Evolutionary conservation across 2,113 vertebrate genomes (phyloP).

Genomic region (Pavo muticus): DNA sequence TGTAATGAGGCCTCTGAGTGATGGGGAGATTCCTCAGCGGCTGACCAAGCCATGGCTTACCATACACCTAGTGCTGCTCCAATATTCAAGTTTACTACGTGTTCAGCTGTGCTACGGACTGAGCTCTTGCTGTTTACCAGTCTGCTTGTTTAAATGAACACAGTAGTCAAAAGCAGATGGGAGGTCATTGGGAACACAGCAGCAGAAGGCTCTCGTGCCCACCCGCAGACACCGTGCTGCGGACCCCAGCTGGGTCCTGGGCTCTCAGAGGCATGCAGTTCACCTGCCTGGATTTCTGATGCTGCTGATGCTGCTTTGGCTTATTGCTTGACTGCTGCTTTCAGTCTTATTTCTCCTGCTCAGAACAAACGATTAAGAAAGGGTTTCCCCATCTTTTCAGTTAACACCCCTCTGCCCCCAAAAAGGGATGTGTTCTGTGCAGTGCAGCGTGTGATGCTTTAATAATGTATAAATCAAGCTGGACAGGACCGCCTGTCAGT

Average conservation of each 20-base stretch:
- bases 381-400: constrained; percentile 47
- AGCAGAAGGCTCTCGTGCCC: background rate
- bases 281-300: constrained; percentile 4
- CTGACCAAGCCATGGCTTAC: background rate
- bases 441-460: constrained; percentile 60
- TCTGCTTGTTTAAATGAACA: background rate
- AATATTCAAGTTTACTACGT: background rate
- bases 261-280: background rate
- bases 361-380: constrained; percentile 27
- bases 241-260: accelerated
- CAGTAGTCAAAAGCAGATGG: background rate
- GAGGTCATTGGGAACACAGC: background rate
- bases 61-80: accelerated
- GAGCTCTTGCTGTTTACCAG: background rate
- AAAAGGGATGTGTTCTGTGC: constrained; percentile 43
- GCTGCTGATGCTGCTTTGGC: background rate
- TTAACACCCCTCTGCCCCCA: background rate
- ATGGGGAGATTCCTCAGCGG: background rate
- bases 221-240: background rate
- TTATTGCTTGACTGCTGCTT: background rate
- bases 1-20: background rate
- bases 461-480: constrained; percentile 81
- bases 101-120: background rate
- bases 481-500: constrained; percentile 79
- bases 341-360: constrained; percentile 34